These are phyloP conservation scores for Luscinia luscinia DNA, from an alignment of 2,797 vertebrate genomes.

Conservation along the genomic window DNA sequence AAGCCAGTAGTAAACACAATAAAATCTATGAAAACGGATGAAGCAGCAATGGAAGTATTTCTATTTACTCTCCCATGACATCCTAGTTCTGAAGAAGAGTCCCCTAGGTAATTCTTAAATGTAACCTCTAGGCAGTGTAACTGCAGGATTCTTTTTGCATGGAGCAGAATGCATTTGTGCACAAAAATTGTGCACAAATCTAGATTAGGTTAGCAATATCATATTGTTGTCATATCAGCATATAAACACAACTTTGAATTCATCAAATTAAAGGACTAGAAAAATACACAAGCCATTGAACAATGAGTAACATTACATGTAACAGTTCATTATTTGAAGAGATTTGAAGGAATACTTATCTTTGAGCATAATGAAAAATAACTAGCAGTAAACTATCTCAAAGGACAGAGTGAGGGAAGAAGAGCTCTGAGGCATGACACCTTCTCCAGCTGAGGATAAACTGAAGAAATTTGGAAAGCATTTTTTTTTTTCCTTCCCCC, in stretches of 20 bases:
- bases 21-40: not conserved
- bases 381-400: not conserved
- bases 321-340: not conserved
- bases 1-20: not conserved
- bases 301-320: not conserved
- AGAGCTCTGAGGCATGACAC: not conserved
- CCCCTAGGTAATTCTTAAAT: not conserved
- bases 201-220: not conserved
- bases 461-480: not conserved
- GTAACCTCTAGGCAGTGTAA: rapidly evolving
- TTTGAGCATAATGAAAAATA: not conserved
- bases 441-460: not conserved
- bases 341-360: not conserved
- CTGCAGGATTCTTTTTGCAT: not conserved
- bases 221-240: not conserved
- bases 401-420: not conserved
- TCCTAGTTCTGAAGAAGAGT: not conserved
- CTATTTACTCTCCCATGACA: not conserved
- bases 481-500: not conserved
- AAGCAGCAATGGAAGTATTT: not conserved
- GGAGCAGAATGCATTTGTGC: not conserved
- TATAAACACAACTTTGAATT: not conserved
- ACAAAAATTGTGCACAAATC: not conserved
- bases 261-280: not conserved
- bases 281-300: not conserved